Evolutionary conservation across 1,140 invertebrate genomes (phyloP).

Genomic region (Geopemphigus sp.): DNA sequence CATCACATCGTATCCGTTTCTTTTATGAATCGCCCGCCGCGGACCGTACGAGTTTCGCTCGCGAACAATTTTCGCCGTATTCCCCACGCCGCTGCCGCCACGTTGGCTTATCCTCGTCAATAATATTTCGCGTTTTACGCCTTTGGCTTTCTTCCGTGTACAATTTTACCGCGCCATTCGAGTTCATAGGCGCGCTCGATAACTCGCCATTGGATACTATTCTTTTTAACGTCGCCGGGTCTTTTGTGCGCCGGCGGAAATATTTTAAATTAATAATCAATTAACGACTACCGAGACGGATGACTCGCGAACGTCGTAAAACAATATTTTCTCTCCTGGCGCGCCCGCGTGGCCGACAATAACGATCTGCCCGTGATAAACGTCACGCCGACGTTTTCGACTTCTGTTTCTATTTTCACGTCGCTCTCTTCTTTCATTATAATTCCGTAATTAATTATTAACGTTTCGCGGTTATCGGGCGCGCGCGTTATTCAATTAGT

Average conservation of each 20-base stretch:
- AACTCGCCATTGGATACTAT: neutral
- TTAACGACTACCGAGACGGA: constrained; percentile 17
- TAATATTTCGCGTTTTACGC: neutral
- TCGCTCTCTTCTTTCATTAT: neutral
- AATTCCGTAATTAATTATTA: constrained; percentile 13
- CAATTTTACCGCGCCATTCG: neutral
- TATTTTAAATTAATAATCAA: constrained; percentile 30
- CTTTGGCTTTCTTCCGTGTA: too few species aligned
- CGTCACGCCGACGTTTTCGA: constrained; percentile 10
- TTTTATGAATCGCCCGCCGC: too few species aligned
- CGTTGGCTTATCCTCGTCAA: neutral
- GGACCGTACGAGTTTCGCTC: neutral
- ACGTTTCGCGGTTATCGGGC: neutral
- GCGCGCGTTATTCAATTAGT: neutral
- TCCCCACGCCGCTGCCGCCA: neutral
- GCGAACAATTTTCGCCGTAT: too few species aligned
- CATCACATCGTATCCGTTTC: too few species aligned
- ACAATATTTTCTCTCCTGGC: constrained; percentile 23
- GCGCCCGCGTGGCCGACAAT: neutral
- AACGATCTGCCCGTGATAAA: constrained; percentile 13
- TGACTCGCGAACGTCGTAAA: constrained; percentile 19
- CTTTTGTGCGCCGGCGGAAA: constrained; percentile 17
- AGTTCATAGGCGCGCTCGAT: neutral
- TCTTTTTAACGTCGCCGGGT: neutral
- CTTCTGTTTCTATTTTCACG: neutral